Evolutionary conservation across 2,797 vertebrate species (phyloP).

Genomic region (Spinus olivaceus): DNA sequence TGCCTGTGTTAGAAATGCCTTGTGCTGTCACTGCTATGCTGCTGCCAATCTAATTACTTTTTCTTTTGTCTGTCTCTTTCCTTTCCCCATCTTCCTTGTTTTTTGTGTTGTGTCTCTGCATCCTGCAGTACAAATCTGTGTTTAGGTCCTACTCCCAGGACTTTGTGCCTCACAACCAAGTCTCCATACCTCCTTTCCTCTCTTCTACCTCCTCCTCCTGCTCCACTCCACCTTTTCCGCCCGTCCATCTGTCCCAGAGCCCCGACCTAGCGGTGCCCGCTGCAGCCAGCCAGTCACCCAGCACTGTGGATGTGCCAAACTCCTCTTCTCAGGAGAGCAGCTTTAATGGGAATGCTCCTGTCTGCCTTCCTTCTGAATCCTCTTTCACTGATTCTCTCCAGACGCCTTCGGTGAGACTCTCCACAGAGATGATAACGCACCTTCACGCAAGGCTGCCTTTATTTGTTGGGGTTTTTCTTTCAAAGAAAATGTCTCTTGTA

Average conservation of each 20-base stretch:
- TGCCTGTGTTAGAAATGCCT: constrained; percentile 19
- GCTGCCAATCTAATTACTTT: constrained; percentile 70
- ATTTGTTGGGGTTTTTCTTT: neutral
- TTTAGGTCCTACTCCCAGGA: constrained; percentile 86
- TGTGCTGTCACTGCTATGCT: constrained; percentile 26
- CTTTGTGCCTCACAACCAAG: constrained; percentile 79
- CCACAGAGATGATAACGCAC: neutral
- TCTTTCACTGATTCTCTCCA: constrained; percentile 92
- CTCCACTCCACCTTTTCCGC: constrained; percentile 75
- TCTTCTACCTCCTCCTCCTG: constrained; percentile 81
- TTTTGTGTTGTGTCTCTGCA: constrained; percentile 27
- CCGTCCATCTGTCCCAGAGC: constrained; percentile 82
- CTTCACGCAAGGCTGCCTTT: neutral
- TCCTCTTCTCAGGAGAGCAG: constrained; percentile 88
- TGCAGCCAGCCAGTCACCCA: constrained; percentile 81
- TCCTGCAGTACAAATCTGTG: constrained; percentile 79
- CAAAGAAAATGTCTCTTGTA: neutral
- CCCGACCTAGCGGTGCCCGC: constrained; percentile 83
- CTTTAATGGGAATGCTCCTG: constrained; percentile 85
- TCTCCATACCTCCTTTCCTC: constrained; percentile 80
- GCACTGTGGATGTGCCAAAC: constrained; percentile 84
- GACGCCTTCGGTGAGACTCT: constrained; percentile 90
- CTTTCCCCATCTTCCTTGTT: constrained; percentile 22
- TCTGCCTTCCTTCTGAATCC: constrained; percentile 92
- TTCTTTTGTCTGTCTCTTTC: constrained; percentile 73